A percentile compares a stretch with the other conserved stretches of the same genome.
These are phyloP conservation scores for Monopterus albus DNA, from an alignment of 2,113 vertebrate species.

Conservation along the genomic window DNA sequence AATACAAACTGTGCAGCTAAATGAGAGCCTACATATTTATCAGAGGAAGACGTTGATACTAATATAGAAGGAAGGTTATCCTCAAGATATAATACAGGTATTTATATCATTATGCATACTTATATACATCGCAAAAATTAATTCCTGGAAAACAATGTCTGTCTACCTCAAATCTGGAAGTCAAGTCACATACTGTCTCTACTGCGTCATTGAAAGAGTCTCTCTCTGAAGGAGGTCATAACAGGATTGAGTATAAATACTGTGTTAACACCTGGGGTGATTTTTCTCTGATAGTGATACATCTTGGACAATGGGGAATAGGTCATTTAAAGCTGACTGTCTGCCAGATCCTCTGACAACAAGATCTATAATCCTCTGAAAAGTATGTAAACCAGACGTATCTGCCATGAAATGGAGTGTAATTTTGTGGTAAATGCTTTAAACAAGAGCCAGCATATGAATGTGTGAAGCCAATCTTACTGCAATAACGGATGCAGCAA, in stretches of 20 bases:
- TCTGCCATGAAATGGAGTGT: constrained; percentile 39
- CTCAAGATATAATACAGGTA: not conserved
- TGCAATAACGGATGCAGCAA: not conserved
- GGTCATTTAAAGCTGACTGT: constrained; percentile 29
- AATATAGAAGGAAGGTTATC: not conserved
- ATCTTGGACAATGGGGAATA: constrained; percentile 29
- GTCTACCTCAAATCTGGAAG: constrained; percentile 2
- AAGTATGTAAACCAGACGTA: constrained; percentile 40
- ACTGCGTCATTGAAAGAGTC: constrained; percentile 49
- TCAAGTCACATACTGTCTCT: constrained; percentile 18
- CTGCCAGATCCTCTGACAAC: constrained; percentile 36
- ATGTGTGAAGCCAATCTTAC: constrained; percentile 9
- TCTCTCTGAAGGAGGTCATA: constrained; percentile 33
- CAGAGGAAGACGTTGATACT: not conserved
- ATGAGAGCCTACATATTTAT: not conserved
- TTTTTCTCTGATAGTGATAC: constrained; percentile 33
- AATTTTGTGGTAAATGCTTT: constrained; percentile 40
- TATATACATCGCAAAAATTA: constrained; percentile 17
- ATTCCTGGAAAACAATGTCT: not conserved
- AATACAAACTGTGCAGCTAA: not conserved
- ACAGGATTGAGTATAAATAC: constrained; percentile 36
- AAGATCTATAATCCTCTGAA: constrained; percentile 40
- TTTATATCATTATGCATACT: constrained; percentile 10
- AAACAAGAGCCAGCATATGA: constrained; percentile 22
- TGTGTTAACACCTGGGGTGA: constrained; percentile 24